These are phyloP conservation scores for Notodonta dromedarius DNA, from an alignment of 2,888 invertebrate genomes.

Conservation along the genomic window DNA sequence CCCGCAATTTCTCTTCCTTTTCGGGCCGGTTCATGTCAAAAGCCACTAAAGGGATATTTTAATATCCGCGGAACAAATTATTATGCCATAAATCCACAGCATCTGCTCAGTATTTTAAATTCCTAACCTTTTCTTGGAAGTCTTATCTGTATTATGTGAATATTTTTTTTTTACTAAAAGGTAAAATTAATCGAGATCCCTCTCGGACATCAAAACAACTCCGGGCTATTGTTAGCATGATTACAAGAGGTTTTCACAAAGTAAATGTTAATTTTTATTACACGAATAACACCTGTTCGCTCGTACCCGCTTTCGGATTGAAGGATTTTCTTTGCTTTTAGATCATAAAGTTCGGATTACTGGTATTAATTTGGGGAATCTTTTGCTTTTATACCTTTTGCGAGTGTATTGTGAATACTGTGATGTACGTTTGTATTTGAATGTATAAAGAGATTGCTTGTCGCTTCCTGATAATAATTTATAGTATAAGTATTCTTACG, in stretches of 20 bases:
- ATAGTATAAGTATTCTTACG: no score
- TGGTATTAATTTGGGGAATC: slow-evolving; percentile 32
- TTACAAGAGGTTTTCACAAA: slow-evolving; percentile 75
- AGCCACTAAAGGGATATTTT: slow-evolving; percentile 45
- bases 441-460: background rate
- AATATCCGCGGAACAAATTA: slow-evolving; percentile 41
- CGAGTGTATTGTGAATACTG: slow-evolving; percentile 7
- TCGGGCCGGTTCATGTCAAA: slow-evolving; percentile 42
- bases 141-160: slow-evolving; percentile 50
- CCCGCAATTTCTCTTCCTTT: background rate
- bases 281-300: slow-evolving; percentile 66
- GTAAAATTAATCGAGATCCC: slow-evolving; percentile 77
- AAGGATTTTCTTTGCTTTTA: slow-evolving; percentile 39
- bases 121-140: slow-evolving; percentile 53
- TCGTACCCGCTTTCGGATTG: slow-evolving; percentile 48
- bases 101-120: slow-evolving; percentile 61
- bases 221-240: slow-evolving; percentile 75
- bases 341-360: slow-evolving; percentile 39
- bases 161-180: slow-evolving; percentile 71
- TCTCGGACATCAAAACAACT: slow-evolving; percentile 78
- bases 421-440: background rate
- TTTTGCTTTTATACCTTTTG: slow-evolving; percentile 14
- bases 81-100: slow-evolving; percentile 53
- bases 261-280: slow-evolving; percentile 81
- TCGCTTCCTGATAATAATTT: no score